Conservation (phyloP, 1,140 invertebrate genomes). For the Trypoxylus dichotomus region DNA sequence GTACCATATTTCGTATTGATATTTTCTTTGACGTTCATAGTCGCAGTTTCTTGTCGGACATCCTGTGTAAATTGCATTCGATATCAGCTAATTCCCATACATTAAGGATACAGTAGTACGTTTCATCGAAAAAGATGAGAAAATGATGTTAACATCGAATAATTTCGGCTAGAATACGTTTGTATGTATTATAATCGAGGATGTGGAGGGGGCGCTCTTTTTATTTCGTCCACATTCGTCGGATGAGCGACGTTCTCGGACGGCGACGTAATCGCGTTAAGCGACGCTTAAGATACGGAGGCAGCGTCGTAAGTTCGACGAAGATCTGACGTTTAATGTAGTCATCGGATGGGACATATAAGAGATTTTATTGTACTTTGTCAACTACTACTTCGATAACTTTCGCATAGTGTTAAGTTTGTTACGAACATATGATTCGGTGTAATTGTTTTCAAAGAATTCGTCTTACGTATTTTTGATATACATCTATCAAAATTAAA, state of each 20-base stretch:
- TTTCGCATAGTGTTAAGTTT: neutral
- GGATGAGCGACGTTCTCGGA: neutral
- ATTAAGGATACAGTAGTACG: too few species aligned
- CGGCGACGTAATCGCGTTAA: neutral
- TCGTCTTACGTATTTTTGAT: too few species aligned
- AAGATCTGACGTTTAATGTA: constrained; percentile 6
- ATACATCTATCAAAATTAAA: too few species aligned
- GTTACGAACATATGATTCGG: neutral
- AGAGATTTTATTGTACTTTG: constrained; percentile 18
- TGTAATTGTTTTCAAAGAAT: neutral
- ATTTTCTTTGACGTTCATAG: too few species aligned
- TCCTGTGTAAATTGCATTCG: too few species aligned
- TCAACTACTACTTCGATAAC: neutral
- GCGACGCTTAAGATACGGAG: constrained; percentile 4
- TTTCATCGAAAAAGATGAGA: too few species aligned
- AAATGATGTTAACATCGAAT: too few species aligned
- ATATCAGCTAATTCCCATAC: too few species aligned
- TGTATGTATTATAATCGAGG: too few species aligned
- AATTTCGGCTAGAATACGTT: too few species aligned
- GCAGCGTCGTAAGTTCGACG: neutral
- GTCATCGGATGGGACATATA: neutral
- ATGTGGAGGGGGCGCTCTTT: neutral
- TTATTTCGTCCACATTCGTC: neutral
- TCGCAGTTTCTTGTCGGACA: too few species aligned
- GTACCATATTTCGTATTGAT: too few species aligned